Evolutionary conservation across 2,888 invertebrate genomes (phyloP).

Genomic region (Corythucha ciliata): DNA sequence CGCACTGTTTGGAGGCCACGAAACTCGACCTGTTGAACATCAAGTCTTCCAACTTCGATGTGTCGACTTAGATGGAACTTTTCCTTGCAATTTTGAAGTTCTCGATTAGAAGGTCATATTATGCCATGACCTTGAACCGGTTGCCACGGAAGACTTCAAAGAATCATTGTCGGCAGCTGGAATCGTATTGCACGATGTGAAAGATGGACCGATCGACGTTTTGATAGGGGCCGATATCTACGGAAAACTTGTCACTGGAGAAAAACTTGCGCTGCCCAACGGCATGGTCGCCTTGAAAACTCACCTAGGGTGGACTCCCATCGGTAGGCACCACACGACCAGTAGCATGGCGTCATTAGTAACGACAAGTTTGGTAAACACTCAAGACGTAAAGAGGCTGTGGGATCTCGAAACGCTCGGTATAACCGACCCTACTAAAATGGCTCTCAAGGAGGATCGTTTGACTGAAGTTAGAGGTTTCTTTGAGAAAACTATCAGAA

Average conservation of each 20-base stretch:
- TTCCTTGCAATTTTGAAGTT: constrained; percentile 17
- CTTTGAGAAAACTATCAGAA: constrained; percentile 33
- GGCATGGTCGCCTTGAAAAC: constrained; percentile 15
- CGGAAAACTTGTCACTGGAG: constrained; percentile 18
- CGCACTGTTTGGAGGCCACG: constrained; percentile 18
- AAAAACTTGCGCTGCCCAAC: constrained; percentile 3
- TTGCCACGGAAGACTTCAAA: not conserved
- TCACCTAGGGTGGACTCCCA: constrained; percentile 16
- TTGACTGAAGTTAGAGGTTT: constrained; percentile 12
- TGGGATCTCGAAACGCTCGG: constrained; percentile 29
- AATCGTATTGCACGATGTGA: not conserved
- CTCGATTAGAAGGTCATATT: constrained; percentile 6
- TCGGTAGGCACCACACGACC: constrained; percentile 8
- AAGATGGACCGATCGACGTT: constrained; percentile 14
- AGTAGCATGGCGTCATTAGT: too few species aligned
- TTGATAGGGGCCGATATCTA: constrained; percentile 17
- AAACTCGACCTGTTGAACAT: constrained; percentile 8
- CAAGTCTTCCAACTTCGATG: constrained; percentile 4
- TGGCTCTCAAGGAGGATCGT: constrained; percentile 5
- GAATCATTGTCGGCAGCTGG: not conserved
- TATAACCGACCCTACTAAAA: constrained; percentile 22
- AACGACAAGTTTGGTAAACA: too few species aligned
- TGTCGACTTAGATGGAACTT: not conserved
- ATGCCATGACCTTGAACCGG: constrained; percentile 3
- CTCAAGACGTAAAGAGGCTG: constrained; percentile 18